Evolutionary conservation across 2,113 vertebrate species (phyloP).

Genomic region (Rhegmatorhina hoffmannsi): DNA sequence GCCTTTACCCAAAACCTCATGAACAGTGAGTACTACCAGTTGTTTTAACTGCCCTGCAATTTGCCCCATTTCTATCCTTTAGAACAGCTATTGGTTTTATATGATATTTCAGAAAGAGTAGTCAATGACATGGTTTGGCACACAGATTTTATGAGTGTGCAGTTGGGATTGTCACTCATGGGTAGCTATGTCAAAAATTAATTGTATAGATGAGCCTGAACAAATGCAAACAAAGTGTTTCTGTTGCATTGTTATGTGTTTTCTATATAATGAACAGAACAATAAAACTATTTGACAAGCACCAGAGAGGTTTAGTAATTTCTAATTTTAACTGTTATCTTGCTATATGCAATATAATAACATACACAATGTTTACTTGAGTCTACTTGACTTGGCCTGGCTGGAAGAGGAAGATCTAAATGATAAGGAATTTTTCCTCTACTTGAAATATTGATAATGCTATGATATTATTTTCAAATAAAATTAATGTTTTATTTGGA

Average conservation of each 20-base stretch:
- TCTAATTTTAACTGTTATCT: neutral
- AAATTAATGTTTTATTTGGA: neutral
- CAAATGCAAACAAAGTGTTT: neutral
- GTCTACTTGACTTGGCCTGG: neutral
- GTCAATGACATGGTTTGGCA: neutral
- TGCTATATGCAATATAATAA: neutral
- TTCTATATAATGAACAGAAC: neutral
- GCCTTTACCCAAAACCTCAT: neutral
- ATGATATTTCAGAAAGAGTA: neutral
- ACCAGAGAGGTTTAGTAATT: neutral
- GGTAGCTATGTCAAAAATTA: neutral
- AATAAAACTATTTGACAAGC: neutral
- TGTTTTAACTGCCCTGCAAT: neutral
- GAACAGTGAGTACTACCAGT: neutral
- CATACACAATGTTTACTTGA: neutral
- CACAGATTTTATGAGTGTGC: neutral
- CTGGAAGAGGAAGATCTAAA: neutral
- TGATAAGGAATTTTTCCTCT: fast-evolving
- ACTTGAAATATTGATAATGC: neutral
- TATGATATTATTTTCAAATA: neutral
- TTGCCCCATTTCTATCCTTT: neutral
- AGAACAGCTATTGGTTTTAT: neutral
- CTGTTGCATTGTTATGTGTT: neutral
- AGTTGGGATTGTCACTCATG: neutral
- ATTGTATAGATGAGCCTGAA: neutral